These are phyloP conservation scores for Tauraco erythrolophus DNA, from an alignment of 2,113 vertebrate species.

Conservation along the genomic window DNA sequence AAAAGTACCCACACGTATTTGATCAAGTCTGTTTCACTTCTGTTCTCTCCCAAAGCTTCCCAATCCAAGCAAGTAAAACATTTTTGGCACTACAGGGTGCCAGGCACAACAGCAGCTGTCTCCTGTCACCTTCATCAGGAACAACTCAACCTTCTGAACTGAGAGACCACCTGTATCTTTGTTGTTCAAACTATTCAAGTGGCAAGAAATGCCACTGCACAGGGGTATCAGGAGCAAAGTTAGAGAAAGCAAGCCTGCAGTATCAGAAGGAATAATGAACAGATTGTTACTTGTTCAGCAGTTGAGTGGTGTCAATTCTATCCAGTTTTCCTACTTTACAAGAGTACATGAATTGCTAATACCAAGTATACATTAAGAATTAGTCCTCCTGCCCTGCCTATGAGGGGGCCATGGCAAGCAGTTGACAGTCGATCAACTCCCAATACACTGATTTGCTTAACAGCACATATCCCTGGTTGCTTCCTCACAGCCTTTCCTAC, in stretches of 20 bases:
- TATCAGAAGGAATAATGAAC: not conserved
- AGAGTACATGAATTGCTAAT: not conserved
- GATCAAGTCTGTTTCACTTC: not conserved
- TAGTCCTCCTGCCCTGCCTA: not conserved
- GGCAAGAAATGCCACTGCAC: not conserved
- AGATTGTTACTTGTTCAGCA: not conserved
- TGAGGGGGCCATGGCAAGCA: not conserved
- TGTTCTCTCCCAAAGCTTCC: not conserved
- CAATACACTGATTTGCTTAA: accelerated
- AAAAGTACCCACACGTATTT: not conserved
- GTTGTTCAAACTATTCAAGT: not conserved
- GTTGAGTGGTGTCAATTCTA: not conserved
- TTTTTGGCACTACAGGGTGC: not conserved
- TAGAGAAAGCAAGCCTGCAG: not conserved
- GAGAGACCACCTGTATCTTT: not conserved
- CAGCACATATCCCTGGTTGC: not conserved
- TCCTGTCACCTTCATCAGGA: not conserved
- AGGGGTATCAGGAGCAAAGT: not conserved
- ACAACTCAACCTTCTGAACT: not conserved
- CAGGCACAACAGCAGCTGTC: not conserved
- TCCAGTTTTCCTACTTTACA: not conserved
- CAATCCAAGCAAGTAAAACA: not conserved
- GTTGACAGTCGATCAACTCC: not conserved
- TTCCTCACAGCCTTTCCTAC: not conserved
- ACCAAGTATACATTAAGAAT: not conserved